Evolutionary conservation across 2,888 invertebrate species (phyloP).

Genomic region (Aporophyla nigra): DNA sequence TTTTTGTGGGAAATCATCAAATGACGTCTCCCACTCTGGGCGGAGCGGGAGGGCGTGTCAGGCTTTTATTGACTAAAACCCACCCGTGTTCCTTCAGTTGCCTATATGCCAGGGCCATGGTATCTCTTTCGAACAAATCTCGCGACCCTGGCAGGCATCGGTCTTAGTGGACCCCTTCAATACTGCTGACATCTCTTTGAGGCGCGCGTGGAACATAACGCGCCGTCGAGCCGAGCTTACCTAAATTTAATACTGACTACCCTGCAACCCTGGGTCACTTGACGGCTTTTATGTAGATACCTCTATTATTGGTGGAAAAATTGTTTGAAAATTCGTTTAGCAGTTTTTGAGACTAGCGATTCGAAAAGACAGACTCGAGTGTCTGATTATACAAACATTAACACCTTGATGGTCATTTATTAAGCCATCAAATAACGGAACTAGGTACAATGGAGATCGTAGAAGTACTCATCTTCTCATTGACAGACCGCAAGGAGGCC

Average conservation of each 20-base stretch:
- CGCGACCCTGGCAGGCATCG: too few relatives aligned
- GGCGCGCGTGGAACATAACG: too few relatives aligned
- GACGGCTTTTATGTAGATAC: not conserved
- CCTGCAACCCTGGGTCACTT: not conserved
- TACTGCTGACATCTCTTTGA: too few relatives aligned
- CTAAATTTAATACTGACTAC: not conserved
- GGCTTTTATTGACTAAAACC: too few relatives aligned
- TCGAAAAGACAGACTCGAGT: not conserved
- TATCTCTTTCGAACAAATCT: too few relatives aligned
- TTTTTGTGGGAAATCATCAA: too few relatives aligned
- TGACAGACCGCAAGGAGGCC: conserved; percentile 29
- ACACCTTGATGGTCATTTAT: not conserved
- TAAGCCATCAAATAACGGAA: not conserved
- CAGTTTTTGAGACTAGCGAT: not conserved
- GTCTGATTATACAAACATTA: not conserved
- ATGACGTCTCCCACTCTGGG: too few relatives aligned
- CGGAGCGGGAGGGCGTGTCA: too few relatives aligned
- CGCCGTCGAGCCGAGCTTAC: not conserved
- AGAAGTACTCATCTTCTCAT: conserved; percentile 17
- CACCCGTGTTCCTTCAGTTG: too few relatives aligned
- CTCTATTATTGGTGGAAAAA: not conserved
- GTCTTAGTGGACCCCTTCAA: too few relatives aligned
- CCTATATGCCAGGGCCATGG: too few relatives aligned
- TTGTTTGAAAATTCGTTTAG: not conserved
- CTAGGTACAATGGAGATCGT: conserved; percentile 1